Conservation (phyloP, 1,140 invertebrate species). For the Pogonomyrmex barbatus region DNA sequence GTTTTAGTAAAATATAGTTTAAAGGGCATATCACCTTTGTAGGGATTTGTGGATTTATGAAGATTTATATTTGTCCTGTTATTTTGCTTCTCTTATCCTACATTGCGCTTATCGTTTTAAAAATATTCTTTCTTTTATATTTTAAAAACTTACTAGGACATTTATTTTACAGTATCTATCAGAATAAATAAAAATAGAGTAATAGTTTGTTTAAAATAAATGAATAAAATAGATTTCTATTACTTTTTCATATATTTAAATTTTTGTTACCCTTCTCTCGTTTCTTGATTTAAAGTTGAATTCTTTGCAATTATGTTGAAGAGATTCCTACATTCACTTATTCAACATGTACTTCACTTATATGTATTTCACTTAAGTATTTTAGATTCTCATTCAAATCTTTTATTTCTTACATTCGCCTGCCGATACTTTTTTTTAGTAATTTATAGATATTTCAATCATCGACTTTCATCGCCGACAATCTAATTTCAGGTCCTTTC, state of each 20-base stretch:
- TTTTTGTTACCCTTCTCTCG: neutral
- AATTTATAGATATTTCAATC: constrained; percentile 9
- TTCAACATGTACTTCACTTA: neutral
- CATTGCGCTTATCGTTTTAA: neutral
- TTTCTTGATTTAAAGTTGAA: neutral
- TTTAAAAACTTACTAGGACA: neutral
- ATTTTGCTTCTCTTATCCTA: neutral
- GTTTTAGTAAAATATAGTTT: constrained; percentile 40
- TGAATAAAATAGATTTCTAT: neutral
- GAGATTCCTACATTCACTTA: neutral
- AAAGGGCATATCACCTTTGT: constrained; percentile 24
- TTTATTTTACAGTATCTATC: neutral
- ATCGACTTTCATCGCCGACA: neutral
- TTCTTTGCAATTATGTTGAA: neutral
- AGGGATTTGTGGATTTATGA: constrained; percentile 35
- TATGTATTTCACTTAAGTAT: neutral
- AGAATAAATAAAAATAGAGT: neutral
- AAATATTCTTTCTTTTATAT: constrained; percentile 4
- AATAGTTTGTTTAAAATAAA: neutral
- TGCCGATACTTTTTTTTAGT: neutral
- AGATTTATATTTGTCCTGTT: constrained; percentile 47
- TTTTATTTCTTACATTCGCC: neutral
- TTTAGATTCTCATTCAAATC: neutral
- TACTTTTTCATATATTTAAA: neutral
- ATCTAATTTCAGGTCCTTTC: neutral